Base-by-base conservation (phyloP, 2,888 invertebrate genomes). In the Parasteatoda lunata region DNA sequence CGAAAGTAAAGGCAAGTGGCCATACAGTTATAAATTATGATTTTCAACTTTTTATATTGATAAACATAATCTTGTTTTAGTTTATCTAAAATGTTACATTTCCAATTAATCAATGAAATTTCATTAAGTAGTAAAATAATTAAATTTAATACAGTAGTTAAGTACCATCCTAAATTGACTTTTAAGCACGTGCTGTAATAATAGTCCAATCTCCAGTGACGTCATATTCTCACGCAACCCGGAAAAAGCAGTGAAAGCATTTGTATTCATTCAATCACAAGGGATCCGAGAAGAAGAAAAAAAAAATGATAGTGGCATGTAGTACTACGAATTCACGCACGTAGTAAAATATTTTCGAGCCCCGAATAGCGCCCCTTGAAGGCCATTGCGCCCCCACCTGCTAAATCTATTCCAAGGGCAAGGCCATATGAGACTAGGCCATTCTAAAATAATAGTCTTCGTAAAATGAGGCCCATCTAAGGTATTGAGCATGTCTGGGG, bases 311-410 rank as follows among this genome's bases (percentile, higher is more conserved):
- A 64, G 71, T 71, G 51, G 51, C n/a, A 52, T n/a, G 48, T 49
- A 73, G 73, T 79, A 84, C 84, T 84, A 84, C 75, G 64, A 69
- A 75, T 59, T 70, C 48, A n/a, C 54, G 54, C 70, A 65, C 79
- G 76, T 84, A 84, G 84, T 84, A 84, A 77, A 83, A 73, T 73
- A 72, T 48, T 71, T 70, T 59, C 49, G 48, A 45, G 54, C 13
- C 79, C 84, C 84, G 70, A 52, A 75, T n/a, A 49, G 73, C 48
- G 84, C 78, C 84, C 73, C 84, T 52, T 68, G 11, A 64, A 77
- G 84, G 84, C 72, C 84, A 72, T 49, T 66, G 76, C 73, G 73
- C 75, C 79, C 84, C 84, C 84, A 79, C 75, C 84, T 79, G 79
- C 75, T 79, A 47, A 64, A 13, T n/a, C 48, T 54, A 11, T 47